Evolutionary conservation across 2,797 vertebrate species (phyloP).

Genomic region (Picus viridis): DNA sequence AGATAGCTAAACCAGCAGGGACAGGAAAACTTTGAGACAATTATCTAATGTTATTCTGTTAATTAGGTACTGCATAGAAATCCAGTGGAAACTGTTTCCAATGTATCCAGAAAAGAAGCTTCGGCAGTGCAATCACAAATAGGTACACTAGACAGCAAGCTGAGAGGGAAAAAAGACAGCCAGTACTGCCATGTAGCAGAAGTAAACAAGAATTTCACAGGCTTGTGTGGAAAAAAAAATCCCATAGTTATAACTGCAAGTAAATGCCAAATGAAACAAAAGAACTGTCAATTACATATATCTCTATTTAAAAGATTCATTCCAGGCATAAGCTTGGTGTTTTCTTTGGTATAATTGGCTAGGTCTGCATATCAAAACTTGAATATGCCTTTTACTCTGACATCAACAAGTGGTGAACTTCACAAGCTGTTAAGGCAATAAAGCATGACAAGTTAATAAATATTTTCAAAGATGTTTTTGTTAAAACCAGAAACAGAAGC

Average conservation of each 20-base stretch:
- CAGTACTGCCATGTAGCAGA: background rate
- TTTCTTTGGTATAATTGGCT: background rate
- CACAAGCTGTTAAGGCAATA: background rate
- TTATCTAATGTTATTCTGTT: background rate
- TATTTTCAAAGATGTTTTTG: background rate
- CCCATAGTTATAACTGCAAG: background rate
- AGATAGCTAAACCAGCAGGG: background rate
- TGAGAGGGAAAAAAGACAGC: background rate
- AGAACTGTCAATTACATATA: background rate
- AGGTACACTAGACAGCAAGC: background rate
- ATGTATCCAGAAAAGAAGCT: background rate
- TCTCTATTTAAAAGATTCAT: background rate
- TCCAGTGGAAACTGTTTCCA: background rate
- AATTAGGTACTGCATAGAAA: background rate
- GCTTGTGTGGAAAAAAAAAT: background rate
- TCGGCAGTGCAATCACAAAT: background rate
- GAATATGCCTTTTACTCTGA: background rate
- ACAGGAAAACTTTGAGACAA: background rate
- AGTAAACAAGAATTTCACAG: background rate
- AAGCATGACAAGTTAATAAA: conserved; percentile 26
- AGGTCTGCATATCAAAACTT: background rate
- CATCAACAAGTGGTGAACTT: background rate
- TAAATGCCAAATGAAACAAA: background rate
- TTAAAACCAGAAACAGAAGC: conserved; percentile 5
- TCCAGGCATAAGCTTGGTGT: background rate